phyloP scores from a whole-genome alignment of 2,113 vertebrate genomes.

The Mormyrus iriodes region DNA sequence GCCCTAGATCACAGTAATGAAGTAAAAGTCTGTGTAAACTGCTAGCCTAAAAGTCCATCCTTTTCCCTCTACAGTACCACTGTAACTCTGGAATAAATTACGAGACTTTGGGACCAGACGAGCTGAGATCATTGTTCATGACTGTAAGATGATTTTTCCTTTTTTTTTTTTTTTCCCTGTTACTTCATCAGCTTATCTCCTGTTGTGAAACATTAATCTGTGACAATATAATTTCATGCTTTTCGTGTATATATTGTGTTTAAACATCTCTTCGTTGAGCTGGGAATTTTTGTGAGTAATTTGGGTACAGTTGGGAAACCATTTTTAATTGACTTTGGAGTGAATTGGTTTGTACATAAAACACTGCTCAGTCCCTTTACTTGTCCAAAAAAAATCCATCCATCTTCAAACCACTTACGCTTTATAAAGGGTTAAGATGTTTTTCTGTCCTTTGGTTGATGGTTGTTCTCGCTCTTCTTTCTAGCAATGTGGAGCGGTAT shows the following conservation, averaged over 20 bases:
- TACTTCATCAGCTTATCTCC: no score
- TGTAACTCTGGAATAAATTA: slow-evolving; percentile 84
- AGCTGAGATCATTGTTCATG: slow-evolving; percentile 82
- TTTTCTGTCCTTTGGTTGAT: neutral
- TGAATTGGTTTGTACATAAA: neutral
- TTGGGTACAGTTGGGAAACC: neutral
- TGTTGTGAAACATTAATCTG: neutral
- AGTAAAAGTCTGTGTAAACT: neutral
- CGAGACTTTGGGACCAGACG: slow-evolving; percentile 83
- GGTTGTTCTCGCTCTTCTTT: slow-evolving; percentile 28
- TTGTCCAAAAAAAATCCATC: neutral
- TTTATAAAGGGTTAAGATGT: neutral
- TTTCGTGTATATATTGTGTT: neutral
- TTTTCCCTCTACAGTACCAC: slow-evolving; percentile 69
- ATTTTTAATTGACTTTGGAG: neutral
- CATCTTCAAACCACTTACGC: neutral
- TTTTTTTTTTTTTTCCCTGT: neutral
- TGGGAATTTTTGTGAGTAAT: neutral
- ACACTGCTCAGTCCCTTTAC: neutral
- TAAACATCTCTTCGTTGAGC: neutral
- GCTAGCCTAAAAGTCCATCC: neutral
- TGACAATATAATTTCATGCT: neutral
- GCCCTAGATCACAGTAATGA: neutral
- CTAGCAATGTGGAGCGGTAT: slow-evolving; percentile 97
- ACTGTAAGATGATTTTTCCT: slow-evolving; percentile 64